Evolutionary conservation across 2,113 vertebrate genomes (phyloP).

Genomic region (Capreolus pygargus): DNA sequence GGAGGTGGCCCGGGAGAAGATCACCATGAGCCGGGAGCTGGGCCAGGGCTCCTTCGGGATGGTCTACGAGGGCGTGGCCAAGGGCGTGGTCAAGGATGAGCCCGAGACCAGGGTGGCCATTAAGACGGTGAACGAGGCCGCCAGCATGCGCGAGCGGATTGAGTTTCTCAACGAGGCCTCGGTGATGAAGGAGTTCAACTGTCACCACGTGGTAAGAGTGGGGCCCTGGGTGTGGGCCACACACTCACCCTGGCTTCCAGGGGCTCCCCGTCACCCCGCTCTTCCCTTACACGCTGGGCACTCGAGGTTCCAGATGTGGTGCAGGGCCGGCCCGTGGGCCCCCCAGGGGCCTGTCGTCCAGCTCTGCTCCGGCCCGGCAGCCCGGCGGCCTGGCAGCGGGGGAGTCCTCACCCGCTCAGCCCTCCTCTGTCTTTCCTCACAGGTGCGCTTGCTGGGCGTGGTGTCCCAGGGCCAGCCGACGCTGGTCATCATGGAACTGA

Average conservation of each 20-base stretch:
- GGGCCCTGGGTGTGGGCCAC: accelerated
- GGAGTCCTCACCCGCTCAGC: background rate
- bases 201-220: slow-evolving; percentile 95
- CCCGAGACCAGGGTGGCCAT: slow-evolving; percentile 96
- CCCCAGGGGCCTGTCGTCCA: background rate
- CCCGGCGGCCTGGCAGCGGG: accelerated
- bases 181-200: slow-evolving; percentile 99
- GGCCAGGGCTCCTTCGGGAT: slow-evolving; percentile 99
- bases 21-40: slow-evolving; percentile 94
- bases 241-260: accelerated
- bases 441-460: slow-evolving; percentile 97
- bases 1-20: slow-evolving; percentile 98
- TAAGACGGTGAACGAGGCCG: slow-evolving; percentile 97
- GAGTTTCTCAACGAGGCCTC: slow-evolving; percentile 99
- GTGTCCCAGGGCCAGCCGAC: slow-evolving; percentile 99
- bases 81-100: slow-evolving; percentile 96
- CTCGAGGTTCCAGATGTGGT: accelerated
- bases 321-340: background rate
- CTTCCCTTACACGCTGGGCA: accelerated
- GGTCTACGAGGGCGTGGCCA: slow-evolving; percentile 97
- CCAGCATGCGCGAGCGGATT: slow-evolving; percentile 97
- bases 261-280: accelerated
- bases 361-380: background rate
- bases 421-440: slow-evolving; percentile 5
- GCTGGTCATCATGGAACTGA: slow-evolving; percentile 98